Conservation (phyloP, 23 tunicate species). For the Pegea sp. region DNA sequence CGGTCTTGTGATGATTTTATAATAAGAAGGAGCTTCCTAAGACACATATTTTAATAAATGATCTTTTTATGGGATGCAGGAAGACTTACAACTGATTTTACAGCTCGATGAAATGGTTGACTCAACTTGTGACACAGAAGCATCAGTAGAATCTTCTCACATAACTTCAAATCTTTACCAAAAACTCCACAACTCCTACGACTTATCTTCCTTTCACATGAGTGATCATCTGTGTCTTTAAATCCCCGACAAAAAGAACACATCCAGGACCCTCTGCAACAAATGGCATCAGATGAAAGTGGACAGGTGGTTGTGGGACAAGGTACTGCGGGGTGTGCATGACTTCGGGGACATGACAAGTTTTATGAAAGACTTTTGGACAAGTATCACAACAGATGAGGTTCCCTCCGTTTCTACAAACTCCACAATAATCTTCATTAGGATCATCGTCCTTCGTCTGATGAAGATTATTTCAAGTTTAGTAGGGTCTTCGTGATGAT, state of each 20-base stretch:
- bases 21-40: slow-evolving; percentile 30
- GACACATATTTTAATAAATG: not conserved
- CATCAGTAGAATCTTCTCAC: slow-evolving; percentile 22
- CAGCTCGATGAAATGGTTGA: slow-evolving; percentile 23
- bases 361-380: slow-evolving; percentile 54
- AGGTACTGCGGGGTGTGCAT: slow-evolving; percentile 24
- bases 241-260: not conserved
- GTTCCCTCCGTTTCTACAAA: slow-evolving; percentile 70
- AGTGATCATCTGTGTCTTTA: too few relatives aligned
- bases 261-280: not conserved
- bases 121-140: slow-evolving; percentile 17
- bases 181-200: not conserved
- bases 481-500: too few relatives aligned
- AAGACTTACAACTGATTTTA: slow-evolving; percentile 8
- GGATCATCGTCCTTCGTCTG: slow-evolving; percentile 14
- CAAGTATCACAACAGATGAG: slow-evolving; percentile 70
- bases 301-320: too few relatives aligned
- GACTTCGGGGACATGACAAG: slow-evolving; percentile 63
- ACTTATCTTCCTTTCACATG: not conserved
- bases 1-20: slow-evolving; percentile 33
- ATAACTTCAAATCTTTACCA: not conserved
- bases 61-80: not conserved
- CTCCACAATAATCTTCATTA: slow-evolving; percentile 83
- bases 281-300: too few relatives aligned
- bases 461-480: too few relatives aligned